Evolutionary conservation across 92 coral and sea anemone species (phyloP).

Genomic region (Porites cylindrica): DNA sequence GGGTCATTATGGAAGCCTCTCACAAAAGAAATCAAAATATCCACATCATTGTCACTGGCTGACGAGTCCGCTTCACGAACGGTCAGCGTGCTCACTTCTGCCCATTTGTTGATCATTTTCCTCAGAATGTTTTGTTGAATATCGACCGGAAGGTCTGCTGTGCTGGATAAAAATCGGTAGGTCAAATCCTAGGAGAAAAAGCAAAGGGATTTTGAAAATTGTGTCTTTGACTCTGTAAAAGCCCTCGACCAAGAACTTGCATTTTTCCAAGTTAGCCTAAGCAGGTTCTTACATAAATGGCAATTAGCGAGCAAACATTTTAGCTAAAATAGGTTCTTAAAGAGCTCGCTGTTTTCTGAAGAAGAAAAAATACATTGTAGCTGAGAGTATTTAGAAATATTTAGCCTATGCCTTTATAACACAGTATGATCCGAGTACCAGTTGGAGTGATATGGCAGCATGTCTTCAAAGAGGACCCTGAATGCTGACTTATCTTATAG

Average conservation of each 20-base stretch:
- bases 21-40: slow-evolving; percentile 72
- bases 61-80: slow-evolving; percentile 59
- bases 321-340: too few relatives aligned
- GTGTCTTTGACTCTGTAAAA: not conserved
- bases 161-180: slow-evolving; percentile 58
- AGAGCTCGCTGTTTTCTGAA: too few relatives aligned
- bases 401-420: too few relatives aligned
- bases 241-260: not conserved
- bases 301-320: too few relatives aligned
- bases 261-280: not conserved
- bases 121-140: slow-evolving; percentile 57
- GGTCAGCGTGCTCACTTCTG: slow-evolving; percentile 48
- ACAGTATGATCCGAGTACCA: too few relatives aligned
- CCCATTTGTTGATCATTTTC: slow-evolving; percentile 75
- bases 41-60: slow-evolving; percentile 68
- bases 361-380: too few relatives aligned
- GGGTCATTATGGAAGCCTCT: slow-evolving; percentile 70
- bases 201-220: not conserved
- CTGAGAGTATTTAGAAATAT: too few relatives aligned
- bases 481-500: too few relatives aligned
- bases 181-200: slow-evolving; percentile 50
- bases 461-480: too few relatives aligned
- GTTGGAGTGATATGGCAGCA: too few relatives aligned
- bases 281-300: not conserved
- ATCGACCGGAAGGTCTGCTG: slow-evolving; percentile 54